phyloP scores from a whole-genome alignment of 2,797 vertebrate species.

The Cheirogaleus major region DNA sequence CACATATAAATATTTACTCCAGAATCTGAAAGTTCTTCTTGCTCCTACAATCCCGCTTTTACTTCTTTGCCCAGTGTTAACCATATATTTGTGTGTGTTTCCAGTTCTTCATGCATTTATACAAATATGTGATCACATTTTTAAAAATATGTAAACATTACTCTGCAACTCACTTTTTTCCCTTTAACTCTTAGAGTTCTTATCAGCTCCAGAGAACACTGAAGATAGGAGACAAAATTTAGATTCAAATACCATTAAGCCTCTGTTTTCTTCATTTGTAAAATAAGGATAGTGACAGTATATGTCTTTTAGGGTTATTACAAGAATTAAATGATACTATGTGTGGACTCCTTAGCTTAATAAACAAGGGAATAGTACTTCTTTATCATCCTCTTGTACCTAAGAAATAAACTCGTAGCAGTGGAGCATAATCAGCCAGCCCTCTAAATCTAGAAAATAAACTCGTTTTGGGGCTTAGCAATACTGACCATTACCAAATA shows the following conservation, averaged over 20 bases:
- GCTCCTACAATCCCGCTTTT: not conserved
- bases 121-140: not conserved
- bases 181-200: not conserved
- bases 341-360: not conserved
- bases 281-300: not conserved
- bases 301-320: not conserved
- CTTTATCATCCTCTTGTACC: not conserved
- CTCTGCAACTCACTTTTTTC: not conserved
- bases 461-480: not conserved
- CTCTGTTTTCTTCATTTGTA: slow-evolving; percentile 12
- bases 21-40: not conserved
- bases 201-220: not conserved
- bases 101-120: not conserved
- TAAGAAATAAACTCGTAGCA: not conserved
- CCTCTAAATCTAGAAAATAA: not conserved
- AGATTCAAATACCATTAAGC: not conserved
- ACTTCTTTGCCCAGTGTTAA: not conserved
- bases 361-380: not conserved
- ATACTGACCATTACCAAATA: not conserved
- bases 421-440: not conserved
- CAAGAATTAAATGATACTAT: not conserved
- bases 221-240: not conserved
- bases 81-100: not conserved
- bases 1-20: not conserved
- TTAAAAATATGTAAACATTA: not conserved